These are phyloP conservation scores for Eumerus sabulonum DNA, from an alignment of 2,888 invertebrate genomes.

Conservation along the genomic window DNA sequence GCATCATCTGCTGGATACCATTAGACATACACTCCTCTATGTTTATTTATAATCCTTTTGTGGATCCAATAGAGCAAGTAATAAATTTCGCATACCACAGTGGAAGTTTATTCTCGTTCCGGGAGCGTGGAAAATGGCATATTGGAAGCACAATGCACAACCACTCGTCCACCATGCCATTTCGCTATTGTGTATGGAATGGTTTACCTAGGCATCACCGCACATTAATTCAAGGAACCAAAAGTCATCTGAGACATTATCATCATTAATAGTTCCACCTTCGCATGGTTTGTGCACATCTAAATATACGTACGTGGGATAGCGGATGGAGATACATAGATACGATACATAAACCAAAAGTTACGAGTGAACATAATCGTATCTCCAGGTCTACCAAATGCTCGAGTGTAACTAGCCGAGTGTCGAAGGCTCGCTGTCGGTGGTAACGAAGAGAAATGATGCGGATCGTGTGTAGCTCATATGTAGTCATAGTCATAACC, in stretches of 20 bases:
- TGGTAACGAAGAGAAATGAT: constrained; percentile 50
- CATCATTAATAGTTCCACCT: constrained; percentile 43
- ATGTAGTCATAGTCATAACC: too few species aligned
- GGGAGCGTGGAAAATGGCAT: neutral
- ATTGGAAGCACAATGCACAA: neutral
- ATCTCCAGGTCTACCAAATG: constrained; percentile 34
- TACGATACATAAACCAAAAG: constrained; percentile 37
- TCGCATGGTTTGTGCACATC: neutral
- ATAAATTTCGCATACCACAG: constrained; percentile 58
- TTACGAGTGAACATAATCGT: constrained; percentile 12
- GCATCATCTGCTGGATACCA: constrained; percentile 13
- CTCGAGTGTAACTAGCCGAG: neutral
- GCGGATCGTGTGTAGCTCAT: constrained; percentile 34
- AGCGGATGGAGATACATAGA: neutral
- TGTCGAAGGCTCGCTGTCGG: neutral
- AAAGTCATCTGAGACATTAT: constrained; percentile 61
- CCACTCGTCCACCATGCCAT: constrained; percentile 4
- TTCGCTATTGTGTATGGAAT: neutral
- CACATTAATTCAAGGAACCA: constrained; percentile 62
- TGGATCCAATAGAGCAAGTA: constrained; percentile 58
- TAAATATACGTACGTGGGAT: constrained; percentile 21
- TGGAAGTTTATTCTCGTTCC: constrained; percentile 10
- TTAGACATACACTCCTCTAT: neutral
- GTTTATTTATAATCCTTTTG: constrained; percentile 58
- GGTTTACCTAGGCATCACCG: constrained; percentile 60